Conservation (phyloP, 2,888 invertebrate genomes). For the Julus scandinavius region DNA sequence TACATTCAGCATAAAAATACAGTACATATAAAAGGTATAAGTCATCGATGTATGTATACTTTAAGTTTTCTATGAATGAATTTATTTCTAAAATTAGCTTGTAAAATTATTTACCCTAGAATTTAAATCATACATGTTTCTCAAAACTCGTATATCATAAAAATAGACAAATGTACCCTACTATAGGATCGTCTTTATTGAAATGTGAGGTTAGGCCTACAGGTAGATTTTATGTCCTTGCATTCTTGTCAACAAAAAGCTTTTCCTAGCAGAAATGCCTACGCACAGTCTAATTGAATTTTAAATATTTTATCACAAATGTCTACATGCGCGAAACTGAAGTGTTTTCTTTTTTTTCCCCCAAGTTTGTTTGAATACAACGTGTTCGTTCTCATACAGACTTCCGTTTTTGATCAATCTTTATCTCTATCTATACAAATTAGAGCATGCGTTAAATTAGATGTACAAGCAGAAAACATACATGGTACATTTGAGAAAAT, state of each 20-base stretch:
- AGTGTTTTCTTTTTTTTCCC: background rate
- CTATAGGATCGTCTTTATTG: background rate
- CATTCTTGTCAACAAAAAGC: background rate
- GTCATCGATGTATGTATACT: no score
- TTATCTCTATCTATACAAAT: conserved; percentile 39
- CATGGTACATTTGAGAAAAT: conserved; percentile 40
- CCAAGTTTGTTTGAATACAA: background rate
- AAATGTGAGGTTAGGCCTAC: background rate
- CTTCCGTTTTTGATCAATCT: conserved; percentile 17
- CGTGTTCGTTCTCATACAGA: background rate
- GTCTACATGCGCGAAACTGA: background rate
- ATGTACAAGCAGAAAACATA: conserved; percentile 42
- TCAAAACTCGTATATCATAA: no score
- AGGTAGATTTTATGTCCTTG: background rate
- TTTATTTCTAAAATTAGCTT: no score
- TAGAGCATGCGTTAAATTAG: conserved; percentile 44
- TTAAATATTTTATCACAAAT: conserved; percentile 22
- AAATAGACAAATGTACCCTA: background rate
- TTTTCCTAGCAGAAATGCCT: background rate
- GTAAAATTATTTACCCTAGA: no score
- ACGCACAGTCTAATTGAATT: conserved; percentile 2
- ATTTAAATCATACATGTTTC: no score
- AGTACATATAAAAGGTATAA: no score
- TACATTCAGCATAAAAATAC: no score
- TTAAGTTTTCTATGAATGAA: no score